Evolutionary conservation across 2,113 vertebrate species (phyloP).

Genomic region (Onychostruthus taczanowskii): DNA sequence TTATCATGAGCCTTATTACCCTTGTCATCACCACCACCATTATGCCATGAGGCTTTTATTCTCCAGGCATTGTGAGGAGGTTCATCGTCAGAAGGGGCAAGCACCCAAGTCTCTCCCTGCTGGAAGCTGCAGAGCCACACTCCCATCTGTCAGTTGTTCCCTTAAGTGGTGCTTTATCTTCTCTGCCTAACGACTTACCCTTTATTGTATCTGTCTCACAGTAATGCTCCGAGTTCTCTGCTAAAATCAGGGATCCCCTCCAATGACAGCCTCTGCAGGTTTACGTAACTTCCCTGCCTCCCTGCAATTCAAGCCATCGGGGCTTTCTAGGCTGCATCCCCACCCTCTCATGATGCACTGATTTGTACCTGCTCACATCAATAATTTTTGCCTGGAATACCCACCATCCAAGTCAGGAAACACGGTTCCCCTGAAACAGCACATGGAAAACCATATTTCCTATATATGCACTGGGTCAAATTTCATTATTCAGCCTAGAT

Average conservation of each 20-base stretch:
- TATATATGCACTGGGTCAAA: not conserved
- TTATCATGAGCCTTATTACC: slow-evolving; percentile 73
- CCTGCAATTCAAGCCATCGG: not conserved
- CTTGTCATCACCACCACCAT: slow-evolving; percentile 70
- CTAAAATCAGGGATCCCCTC: not conserved
- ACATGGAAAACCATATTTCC: not conserved
- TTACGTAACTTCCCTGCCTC: not conserved
- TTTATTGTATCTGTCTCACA: slow-evolving; percentile 4
- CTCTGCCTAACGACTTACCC: not conserved
- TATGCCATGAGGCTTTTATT: slow-evolving; percentile 63
- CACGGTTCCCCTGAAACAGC: not conserved
- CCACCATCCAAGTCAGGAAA: not conserved
- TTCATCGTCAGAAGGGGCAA: not conserved
- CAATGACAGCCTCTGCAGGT: not conserved
- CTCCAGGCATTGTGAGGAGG: slow-evolving; percentile 20
- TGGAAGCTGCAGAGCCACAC: not conserved
- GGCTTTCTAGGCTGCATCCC: not conserved
- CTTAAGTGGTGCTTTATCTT: slow-evolving; percentile 56
- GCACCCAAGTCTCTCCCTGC: slow-evolving; percentile 3
- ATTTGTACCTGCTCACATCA: not conserved
- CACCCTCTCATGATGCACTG: not conserved
- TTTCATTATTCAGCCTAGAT: not conserved
- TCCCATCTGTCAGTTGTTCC: slow-evolving; percentile 38
- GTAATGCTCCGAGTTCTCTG: not conserved
- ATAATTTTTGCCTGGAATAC: not conserved